phyloP scores from a whole-genome alignment of 1,140 invertebrate species.

The Laupala kohalensis region DNA sequence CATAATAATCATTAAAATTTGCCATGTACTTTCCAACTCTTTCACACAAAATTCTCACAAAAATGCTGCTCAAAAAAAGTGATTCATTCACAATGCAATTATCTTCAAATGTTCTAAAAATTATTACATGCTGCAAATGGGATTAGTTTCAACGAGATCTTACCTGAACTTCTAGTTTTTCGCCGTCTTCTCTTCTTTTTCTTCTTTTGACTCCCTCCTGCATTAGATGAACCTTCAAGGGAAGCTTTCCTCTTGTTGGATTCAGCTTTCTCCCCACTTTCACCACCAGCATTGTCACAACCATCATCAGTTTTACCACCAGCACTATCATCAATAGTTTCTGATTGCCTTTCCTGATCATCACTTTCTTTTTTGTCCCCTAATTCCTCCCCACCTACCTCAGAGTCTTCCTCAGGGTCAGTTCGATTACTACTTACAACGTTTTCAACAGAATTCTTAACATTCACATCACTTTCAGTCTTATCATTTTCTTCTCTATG shows the following conservation, averaged over 20 bases:
- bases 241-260: conserved; percentile 4
- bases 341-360: neutral
- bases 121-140: neutral
- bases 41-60: too few relatives aligned
- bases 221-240: neutral
- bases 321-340: neutral
- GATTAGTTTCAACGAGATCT: neutral
- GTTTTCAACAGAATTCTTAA: conserved; percentile 8
- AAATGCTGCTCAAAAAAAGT: too few relatives aligned
- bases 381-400: neutral
- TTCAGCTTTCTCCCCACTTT: neutral
- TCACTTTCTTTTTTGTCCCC: neutral
- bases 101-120: neutral
- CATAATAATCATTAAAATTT: too few relatives aligned
- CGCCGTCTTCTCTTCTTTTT: neutral
- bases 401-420: neutral
- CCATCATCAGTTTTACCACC: neutral
- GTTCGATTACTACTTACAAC: neutral
- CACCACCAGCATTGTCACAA: neutral
- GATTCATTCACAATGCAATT: too few relatives aligned
- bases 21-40: too few relatives aligned
- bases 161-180: neutral
- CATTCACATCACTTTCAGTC: conserved; percentile 20
- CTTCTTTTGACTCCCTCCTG: conserved; percentile 4
- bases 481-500: conserved; percentile 13